Base-by-base conservation (phyloP, 2,113 vertebrate genomes). In the Chlamydotis undulata region DNA sequence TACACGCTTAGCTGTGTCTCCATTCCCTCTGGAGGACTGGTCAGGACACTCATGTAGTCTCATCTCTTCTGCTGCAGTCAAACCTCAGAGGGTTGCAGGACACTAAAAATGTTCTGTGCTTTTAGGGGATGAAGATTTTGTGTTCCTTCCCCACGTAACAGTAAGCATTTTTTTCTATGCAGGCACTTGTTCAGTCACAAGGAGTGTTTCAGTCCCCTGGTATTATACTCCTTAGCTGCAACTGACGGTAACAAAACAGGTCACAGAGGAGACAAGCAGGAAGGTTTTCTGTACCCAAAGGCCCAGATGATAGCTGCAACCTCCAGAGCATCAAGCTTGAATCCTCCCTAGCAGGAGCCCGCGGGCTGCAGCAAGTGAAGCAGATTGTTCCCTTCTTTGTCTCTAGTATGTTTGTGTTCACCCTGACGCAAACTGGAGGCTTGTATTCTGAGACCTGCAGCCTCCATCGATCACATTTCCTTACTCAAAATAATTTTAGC, bases 221-320 rank as follows among this genome's bases (percentile, higher is more conserved):
- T 65, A 35, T 23, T 87, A 6, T 4, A 26, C 9, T 83, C 73
- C 59, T 65, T 56, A 83, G 78, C 85, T 83, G n/a, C n/a, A 23
- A 14, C 35, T 55, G 73, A 14, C 1, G 12, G 52, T 49, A n/a
- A 67, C 76, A 67, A 74, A 92, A 19, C 49, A 56, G 64, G 52
- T 78, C 80, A 52, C 24, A 49, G 52, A 71, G 64, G 75, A 88
- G 35, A 69, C 24, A 18, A 74, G 50, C 59, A 56, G 49, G 28
- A 71, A 65, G 57, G 63, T 61, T 89, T 89, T 82, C 60, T 69
- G 24, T 81, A 71, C 53, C 43, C 68, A 71, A 23, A 95, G 87
- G 16, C 47, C 59, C 60, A 90, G 70, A n/a, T 56, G 60, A 37
- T 7, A n/a, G 49, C 25, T 82, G 75, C 57, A 82, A 39, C 43